These are phyloP conservation scores for Batillaria attramentaria DNA, from an alignment of 1,140 invertebrate species.

Conservation along the genomic window DNA sequence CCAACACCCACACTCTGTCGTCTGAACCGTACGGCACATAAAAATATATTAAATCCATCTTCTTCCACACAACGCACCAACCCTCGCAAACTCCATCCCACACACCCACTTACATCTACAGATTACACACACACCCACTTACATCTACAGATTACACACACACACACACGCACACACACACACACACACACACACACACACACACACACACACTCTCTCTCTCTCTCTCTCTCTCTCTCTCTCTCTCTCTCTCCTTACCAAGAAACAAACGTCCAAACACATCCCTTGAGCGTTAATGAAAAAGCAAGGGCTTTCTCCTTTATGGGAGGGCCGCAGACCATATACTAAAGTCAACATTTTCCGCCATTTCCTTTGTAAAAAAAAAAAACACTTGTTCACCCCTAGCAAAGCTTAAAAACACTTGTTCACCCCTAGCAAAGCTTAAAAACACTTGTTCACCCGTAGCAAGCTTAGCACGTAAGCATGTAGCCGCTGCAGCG, in stretches of 20 bases:
- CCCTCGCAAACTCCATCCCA: neutral
- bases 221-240: neutral
- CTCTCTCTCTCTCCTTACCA: neutral
- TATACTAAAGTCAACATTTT: neutral
- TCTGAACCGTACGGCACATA: neutral
- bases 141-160: neutral
- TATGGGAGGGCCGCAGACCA: neutral
- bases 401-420: too few species aligned
- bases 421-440: too few species aligned
- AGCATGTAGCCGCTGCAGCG: too few species aligned
- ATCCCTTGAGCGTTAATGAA: too few species aligned
- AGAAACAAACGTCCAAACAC: neutral
- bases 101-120: neutral
- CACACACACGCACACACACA: slow-evolving; percentile 5
- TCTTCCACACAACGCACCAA: neutral
- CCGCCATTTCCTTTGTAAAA: too few species aligned
- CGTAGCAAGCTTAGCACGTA: too few species aligned
- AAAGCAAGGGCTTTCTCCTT: neutral
- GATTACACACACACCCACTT: neutral
- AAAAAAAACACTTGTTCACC: too few species aligned
- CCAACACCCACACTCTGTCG: neutral
- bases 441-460: too few species aligned
- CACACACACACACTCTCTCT: neutral
- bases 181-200: slow-evolving; percentile 6
- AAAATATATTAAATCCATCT: neutral